These are phyloP conservation scores for Euplagia quadripunctaria DNA, from an alignment of 2,888 invertebrate genomes.

Conservation along the genomic window DNA sequence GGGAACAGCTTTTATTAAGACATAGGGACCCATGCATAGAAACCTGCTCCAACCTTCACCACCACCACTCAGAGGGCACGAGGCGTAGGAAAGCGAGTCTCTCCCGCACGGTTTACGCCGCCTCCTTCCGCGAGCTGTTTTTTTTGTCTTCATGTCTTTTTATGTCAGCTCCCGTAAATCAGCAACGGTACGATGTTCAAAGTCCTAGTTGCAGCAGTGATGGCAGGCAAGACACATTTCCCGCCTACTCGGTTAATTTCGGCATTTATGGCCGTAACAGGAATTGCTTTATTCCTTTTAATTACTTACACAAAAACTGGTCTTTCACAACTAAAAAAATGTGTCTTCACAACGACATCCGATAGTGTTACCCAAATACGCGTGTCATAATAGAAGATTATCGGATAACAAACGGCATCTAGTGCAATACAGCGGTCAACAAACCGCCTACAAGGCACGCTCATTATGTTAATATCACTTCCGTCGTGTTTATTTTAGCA, in stretches of 20 bases:
- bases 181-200: too few relatives aligned
- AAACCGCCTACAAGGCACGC: conserved; percentile 16
- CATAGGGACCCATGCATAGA: too few relatives aligned
- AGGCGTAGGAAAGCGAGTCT: too few relatives aligned
- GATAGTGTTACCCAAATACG: conserved; percentile 1
- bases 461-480: conserved; percentile 26
- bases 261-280: not conserved
- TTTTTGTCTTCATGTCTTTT: too few relatives aligned
- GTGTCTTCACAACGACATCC: not conserved
- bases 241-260: not conserved
- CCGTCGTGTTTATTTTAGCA: conserved; percentile 25
- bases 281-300: not conserved
- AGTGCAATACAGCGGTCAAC: conserved; percentile 6
- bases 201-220: too few relatives aligned
- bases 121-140: too few relatives aligned
- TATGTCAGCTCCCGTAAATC: too few relatives aligned
- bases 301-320: not conserved
- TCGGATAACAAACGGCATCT: conserved; percentile 11
- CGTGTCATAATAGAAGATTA: conserved; percentile 15
- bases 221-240: not conserved
- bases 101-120: too few relatives aligned
- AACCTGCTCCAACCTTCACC: not conserved
- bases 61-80: too few relatives aligned
- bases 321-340: not conserved
- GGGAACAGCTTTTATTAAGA: too few relatives aligned